Evolutionary conservation across 1,140 invertebrate species (phyloP), one percentile per base, ranked within the genome.

Genomic region (Hylaeus anthracinus): DNA sequence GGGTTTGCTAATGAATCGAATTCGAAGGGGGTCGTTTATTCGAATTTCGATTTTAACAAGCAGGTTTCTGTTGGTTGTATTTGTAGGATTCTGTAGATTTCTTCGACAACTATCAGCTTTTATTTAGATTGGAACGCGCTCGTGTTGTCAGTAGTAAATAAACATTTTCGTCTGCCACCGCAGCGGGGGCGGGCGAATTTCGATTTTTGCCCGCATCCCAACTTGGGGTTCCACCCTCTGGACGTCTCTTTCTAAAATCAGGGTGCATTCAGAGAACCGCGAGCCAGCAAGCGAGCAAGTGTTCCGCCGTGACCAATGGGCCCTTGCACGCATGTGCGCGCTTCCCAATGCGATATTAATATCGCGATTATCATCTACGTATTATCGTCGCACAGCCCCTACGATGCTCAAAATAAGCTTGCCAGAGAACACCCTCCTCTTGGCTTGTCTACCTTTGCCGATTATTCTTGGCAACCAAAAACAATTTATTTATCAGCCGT

Each of bases 281-380:
- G 86, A 82, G 83, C 84, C 84, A 86, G 87, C 81, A 86, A 89
- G 79, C 87, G 81, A 91, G 91, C 92, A 93, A 93, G 92, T 93
- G 92, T 93, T 93, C 89, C 91, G 72, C 91, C 92, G 90, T 93
- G 92, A 91, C 93, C 91, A 93, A 93, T 93, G 89, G 79, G 80
- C 84, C 86, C 86, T 91, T 92, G 91, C 92, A 93, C 93, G 92
- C 92, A 93, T 93, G 93, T 93, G 93, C 91, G 93, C 92, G 85
- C 91, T 93, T 93, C 90, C 91, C 92, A 93, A 93, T 93, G 92
- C 88, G 93, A 93, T 93, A 93, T 93, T 93, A 93, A 93, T 93
- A 93, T 93, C 92, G 88, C 93, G 92, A 93, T 93, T 93, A 93
- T 93, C 92, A 93, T 93, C 92, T 92, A 92, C 92, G 91, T 93